Base-by-base conservation (phyloP, 2,797 vertebrate genomes). In the Botia almorhae region DNA sequence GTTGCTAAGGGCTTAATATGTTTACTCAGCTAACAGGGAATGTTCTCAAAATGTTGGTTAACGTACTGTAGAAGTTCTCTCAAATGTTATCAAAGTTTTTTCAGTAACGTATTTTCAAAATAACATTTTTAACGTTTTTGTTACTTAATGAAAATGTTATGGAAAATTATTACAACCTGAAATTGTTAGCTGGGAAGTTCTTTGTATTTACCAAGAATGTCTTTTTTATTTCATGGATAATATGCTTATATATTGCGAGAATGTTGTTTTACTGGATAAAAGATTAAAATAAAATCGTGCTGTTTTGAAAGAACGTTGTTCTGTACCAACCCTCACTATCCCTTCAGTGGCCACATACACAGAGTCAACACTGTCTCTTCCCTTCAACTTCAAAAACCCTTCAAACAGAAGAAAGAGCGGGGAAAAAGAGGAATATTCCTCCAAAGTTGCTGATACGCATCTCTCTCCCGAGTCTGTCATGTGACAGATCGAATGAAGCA, bases 321-420 rank as follows among this genome's bases (percentile, higher is more conserved):
- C 7, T 46, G 7, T 46, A 2, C 33, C 26, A 72, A 75, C 68
- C 69, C 56, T 73, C 58, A 65, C 13, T 55, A 29, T 82, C 50
- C 79, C 60, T 39, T 63, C 81, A 73, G 78, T 63, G 85, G 82
- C 83, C 76, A 85, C 87, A 89, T 87, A 12, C 67, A 85, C 80
- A 84, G 29, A 80, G 67, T 77, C 64, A 69, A 61, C 67, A 79
- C 79, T 78, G 76, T 69, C 63, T 82, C 85, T 85, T 84, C 39
- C 81, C 87, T 90, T 90, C 82, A 86, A 88, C 82, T 86, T 87
- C 86, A 79, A 85, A 84, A 88, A 50, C 68, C 50, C 78, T 85
- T 89, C 86, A 84, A 80, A 84, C 76, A 72, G 61, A 85, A 46
- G 71, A 88, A 87, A 50, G 55, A 29, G 58, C 56, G 21, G 17